Conservation (phyloP, 2,113 vertebrate genomes). For the Mobula hypostoma region DNA sequence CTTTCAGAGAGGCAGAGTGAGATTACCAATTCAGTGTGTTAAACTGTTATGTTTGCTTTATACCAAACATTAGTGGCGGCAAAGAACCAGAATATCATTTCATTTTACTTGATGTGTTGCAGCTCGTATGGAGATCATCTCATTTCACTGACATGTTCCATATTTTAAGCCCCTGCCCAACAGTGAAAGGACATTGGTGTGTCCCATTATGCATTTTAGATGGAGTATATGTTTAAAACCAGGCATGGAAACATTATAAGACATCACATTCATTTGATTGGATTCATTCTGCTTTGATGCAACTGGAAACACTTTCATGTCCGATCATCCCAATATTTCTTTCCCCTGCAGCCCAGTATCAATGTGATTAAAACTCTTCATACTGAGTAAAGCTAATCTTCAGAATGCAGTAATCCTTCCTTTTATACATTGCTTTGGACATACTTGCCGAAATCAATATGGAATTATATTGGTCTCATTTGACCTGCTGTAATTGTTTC, state of each 20-base stretch:
- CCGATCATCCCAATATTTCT: not conserved
- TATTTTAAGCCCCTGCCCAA: not conserved
- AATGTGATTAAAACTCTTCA: not conserved
- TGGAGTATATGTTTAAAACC: not conserved
- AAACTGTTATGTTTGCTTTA: not conserved
- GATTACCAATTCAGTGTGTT: not conserved
- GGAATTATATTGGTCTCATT: not conserved
- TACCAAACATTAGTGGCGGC: not conserved
- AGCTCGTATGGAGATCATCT: not conserved
- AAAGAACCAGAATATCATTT: not conserved
- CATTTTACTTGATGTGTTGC: not conserved
- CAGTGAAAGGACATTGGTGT: not conserved
- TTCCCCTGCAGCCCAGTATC: not conserved
- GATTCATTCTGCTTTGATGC: not conserved
- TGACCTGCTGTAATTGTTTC: slow-evolving; percentile 12
- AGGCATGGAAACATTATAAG: not conserved
- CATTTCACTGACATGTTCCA: not conserved
- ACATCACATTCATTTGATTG: not conserved
- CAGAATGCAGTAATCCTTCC: not conserved
- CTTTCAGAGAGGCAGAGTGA: not conserved
- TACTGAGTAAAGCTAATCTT: not conserved
- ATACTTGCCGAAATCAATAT: not conserved
- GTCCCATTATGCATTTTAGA: not conserved
- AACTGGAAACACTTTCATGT: not conserved
- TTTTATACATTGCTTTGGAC: not conserved